Percentiles rank a stretch among this genome's conserved stretches.
Evolutionary conservation across 2,888 invertebrate species (phyloP).

Genomic region (Glyphotaelius pellucidus): DNA sequence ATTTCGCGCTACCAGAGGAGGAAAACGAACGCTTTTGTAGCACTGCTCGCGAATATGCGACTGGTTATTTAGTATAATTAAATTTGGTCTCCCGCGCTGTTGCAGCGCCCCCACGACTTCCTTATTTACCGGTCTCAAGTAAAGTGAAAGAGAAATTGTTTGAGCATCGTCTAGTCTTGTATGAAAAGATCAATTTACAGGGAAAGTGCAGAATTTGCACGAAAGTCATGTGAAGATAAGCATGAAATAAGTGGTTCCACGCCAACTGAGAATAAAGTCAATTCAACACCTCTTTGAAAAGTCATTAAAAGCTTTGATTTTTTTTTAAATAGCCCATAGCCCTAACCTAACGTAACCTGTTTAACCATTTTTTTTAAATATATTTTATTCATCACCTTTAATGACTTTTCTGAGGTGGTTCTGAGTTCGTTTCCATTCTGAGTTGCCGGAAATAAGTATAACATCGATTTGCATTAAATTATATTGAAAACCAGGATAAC

Average conservation of each 20-base stretch:
- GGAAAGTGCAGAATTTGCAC: neutral
- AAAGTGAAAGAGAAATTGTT: neutral
- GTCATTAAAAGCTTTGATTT: no score
- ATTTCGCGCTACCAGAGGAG: neutral
- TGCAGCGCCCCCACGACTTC: neutral
- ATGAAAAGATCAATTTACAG: no score
- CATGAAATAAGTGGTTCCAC: neutral
- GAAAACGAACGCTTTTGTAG: slow-evolving; percentile 54
- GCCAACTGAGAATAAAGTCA: no score
- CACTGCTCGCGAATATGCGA: neutral
- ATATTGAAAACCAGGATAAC: no score
- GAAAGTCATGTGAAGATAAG: neutral
- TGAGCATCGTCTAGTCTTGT: neutral
- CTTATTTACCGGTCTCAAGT: neutral
- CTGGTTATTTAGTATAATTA: neutral
- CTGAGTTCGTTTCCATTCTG: no score
- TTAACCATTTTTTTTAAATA: no score
- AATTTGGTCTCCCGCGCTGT: neutral
- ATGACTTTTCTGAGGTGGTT: no score
- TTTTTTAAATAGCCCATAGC: no score
- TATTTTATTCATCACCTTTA: no score
- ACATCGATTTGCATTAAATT: neutral
- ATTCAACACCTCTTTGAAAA: no score
- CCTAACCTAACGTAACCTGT: no score
- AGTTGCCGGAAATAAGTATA: no score